Evolutionary conservation across 2,797 vertebrate genomes (phyloP).

Genomic region (Anguilla anguilla): DNA sequence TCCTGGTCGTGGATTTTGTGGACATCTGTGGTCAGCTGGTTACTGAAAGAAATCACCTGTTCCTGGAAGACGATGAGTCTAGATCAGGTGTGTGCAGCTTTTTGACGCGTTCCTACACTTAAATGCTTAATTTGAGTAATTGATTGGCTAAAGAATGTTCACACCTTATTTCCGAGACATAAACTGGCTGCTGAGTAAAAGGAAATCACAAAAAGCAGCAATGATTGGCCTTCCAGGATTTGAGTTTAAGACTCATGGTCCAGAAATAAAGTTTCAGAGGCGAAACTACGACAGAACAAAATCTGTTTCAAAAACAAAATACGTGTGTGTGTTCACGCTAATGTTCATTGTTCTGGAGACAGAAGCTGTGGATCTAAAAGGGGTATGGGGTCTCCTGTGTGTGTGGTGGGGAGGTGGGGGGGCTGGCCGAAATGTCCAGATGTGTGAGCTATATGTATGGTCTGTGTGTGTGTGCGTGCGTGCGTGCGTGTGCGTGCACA

Average conservation of each 20-base stretch:
- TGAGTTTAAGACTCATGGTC: not conserved
- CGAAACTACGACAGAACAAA: not conserved
- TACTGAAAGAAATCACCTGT: not conserved
- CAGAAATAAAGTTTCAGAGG: not conserved
- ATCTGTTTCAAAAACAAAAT: not conserved
- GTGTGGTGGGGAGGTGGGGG: not conserved
- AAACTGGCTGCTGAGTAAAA: not conserved
- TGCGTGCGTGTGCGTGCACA: no score
- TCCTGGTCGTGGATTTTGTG: not conserved
- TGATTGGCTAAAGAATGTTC: not conserved
- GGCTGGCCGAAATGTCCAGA: not conserved
- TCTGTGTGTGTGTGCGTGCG: not conserved
- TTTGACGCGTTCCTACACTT: not conserved
- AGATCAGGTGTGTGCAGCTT: not conserved
- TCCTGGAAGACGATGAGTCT: no score
- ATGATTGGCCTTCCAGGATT: not conserved
- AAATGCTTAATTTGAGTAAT: not conserved
- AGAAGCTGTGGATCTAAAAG: not conserved
- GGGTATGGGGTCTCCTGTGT: not conserved
- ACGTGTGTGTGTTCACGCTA: not conserved
- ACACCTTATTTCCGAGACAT: not conserved
- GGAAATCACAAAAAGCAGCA: not conserved
- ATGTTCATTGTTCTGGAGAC: not conserved
- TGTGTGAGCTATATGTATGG: not conserved
- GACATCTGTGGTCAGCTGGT: not conserved